Percentiles rank a stretch among this genome's conserved stretches.
These are phyloP conservation scores for Lethenteron reissneri DNA, from an alignment of 2,113 vertebrate genomes.

Conservation along the genomic window DNA sequence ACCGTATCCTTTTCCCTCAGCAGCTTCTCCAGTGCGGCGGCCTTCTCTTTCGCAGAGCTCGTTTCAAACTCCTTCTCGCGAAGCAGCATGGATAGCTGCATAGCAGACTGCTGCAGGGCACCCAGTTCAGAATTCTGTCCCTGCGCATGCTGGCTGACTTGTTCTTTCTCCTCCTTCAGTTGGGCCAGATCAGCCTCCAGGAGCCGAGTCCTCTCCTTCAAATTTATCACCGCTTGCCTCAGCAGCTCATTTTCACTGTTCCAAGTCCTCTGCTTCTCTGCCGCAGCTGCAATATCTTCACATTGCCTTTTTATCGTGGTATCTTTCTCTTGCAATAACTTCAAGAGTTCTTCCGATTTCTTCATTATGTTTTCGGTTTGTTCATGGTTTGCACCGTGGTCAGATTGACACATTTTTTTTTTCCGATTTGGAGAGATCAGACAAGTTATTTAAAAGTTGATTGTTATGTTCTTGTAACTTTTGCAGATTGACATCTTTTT, in stretches of 20 bases:
- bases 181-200: conserved; percentile 58
- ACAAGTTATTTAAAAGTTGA: conserved; percentile 41
- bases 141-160: conserved; percentile 26
- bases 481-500: conserved; percentile 40
- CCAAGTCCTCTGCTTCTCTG: conserved; percentile 51
- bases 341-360: conserved; percentile 27
- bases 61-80: conserved; percentile 76
- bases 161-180: conserved; percentile 77
- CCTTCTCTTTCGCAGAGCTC: conserved; percentile 52
- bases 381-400: too few relatives aligned
- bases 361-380: too few relatives aligned
- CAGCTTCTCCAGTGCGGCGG: conserved; percentile 57
- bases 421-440: conserved; percentile 35
- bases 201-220: conserved; percentile 64
- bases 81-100: conserved; percentile 79
- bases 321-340: conserved; percentile 65
- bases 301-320: conserved; percentile 77
- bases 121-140: conserved; percentile 76
- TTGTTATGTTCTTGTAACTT: conserved; percentile 81
- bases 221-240: conserved; percentile 80
- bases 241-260: conserved; percentile 75
- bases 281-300: conserved; percentile 50
- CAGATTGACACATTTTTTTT: conserved; percentile 16
- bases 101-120: conserved; percentile 81
- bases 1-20: conserved; percentile 84